A percentile compares a stretch with the other conserved stretches of the same genome.
phyloP scores from a whole-genome alignment of 2,113 vertebrate species.

The Silurus meridionalis region DNA sequence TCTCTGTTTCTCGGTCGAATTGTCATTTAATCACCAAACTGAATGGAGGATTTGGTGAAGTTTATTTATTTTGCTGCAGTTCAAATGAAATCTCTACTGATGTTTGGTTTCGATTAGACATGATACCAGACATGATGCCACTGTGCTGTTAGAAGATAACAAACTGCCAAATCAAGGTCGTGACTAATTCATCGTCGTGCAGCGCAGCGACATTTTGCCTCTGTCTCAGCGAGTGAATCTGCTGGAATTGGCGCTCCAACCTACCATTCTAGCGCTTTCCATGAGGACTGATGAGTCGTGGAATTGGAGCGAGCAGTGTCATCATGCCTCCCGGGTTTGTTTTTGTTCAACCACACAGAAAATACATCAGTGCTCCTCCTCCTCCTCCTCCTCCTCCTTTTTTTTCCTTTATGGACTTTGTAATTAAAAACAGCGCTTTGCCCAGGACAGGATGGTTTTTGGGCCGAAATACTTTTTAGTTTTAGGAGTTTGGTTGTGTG shows the following conservation, averaged over 20 bases:
- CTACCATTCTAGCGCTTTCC: conserved; percentile 2
- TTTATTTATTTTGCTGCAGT: background rate
- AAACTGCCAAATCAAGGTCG: background rate
- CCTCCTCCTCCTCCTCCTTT: background rate
- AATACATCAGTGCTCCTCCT: conserved; percentile 23
- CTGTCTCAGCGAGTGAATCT: background rate
- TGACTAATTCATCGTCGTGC: background rate
- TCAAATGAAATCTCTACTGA: background rate
- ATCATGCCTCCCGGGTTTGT: conserved; percentile 26
- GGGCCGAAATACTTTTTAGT: background rate
- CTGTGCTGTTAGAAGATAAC: conserved; percentile 16
- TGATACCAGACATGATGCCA: background rate
- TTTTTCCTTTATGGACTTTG: conserved; percentile 31
- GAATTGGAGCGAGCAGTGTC: conserved; percentile 17
- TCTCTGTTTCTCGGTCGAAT: background rate
- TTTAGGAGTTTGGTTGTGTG: background rate
- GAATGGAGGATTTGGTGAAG: background rate
- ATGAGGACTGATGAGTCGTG: conserved; percentile 31
- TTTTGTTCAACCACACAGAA: conserved; percentile 47
- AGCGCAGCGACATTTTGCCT: background rate
- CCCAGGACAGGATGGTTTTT: conserved; percentile 18
- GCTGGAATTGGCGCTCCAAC: background rate
- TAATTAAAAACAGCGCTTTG: conserved; percentile 41
- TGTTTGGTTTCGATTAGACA: conserved; percentile 10
- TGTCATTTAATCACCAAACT: background rate